These are phyloP conservation scores for Dryobotodes eremita DNA, from an alignment of 2,888 invertebrate species.

Conservation along the genomic window DNA sequence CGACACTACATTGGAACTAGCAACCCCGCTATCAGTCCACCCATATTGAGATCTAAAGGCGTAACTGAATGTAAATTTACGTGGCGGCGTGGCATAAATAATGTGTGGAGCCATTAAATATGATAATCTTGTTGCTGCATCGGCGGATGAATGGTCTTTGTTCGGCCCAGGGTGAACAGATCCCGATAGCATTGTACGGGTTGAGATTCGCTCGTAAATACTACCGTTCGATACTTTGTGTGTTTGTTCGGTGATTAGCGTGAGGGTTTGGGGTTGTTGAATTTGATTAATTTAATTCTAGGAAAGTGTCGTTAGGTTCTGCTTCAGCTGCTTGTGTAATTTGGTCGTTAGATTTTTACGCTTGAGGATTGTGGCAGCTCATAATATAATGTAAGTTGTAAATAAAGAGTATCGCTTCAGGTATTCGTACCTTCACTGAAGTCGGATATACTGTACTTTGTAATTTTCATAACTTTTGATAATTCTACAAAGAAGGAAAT, in stretches of 20 bases:
- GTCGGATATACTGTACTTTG: neutral
- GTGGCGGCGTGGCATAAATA: conserved; percentile 75
- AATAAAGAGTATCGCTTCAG: neutral
- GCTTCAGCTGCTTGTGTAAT: neutral
- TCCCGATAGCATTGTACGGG: conserved; percentile 73
- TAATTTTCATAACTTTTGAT: neutral
- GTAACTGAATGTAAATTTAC: conserved; percentile 82
- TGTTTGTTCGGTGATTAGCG: conserved; percentile 62
- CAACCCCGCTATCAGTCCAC: conserved; percentile 77
- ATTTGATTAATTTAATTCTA: conserved; percentile 31
- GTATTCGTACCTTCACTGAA: neutral
- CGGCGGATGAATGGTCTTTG: conserved; percentile 81
- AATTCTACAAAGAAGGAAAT: neutral
- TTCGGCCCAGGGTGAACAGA: conserved; percentile 69
- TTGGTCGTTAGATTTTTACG: neutral
- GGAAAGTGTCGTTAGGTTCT: neutral
- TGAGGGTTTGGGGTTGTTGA: conserved; percentile 36
- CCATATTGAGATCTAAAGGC: conserved; percentile 85
- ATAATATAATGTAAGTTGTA: neutral
- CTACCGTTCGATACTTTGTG: conserved; percentile 64
- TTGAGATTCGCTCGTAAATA: conserved; percentile 66
- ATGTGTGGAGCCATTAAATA: conserved; percentile 79
- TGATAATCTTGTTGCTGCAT: conserved; percentile 79
- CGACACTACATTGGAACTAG: conserved; percentile 61
- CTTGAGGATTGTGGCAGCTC: neutral